These are phyloP conservation scores for Strix occidentalis DNA, from an alignment of 2,797 vertebrate species.

Conservation along the genomic window DNA sequence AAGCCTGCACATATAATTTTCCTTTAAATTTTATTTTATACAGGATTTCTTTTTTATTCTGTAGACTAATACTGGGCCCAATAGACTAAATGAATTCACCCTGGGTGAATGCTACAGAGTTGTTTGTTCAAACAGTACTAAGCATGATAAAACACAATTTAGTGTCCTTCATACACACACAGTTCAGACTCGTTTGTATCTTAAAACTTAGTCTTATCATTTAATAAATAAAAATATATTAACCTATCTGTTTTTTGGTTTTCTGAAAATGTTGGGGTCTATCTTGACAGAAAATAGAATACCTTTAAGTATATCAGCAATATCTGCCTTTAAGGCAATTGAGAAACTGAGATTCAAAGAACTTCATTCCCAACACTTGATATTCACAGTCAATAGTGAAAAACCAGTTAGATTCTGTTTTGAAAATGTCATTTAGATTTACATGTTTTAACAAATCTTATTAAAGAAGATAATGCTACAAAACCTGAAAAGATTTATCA, in stretches of 20 bases:
- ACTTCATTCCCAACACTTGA: not conserved
- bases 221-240: not conserved
- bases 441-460: not conserved
- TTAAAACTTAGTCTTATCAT: not conserved
- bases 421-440: not conserved
- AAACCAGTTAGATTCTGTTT: not conserved
- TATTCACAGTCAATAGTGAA: not conserved
- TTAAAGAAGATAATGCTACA: not conserved
- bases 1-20: not conserved
- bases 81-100: not conserved
- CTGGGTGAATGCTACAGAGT: not conserved
- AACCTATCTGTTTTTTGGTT: not conserved
- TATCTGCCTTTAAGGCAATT: not conserved
- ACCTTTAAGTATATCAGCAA: not conserved
- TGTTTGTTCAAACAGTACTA: not conserved
- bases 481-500: not conserved
- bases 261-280: not conserved
- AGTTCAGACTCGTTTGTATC: not conserved
- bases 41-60: not conserved
- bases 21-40: not conserved
- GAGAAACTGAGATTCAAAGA: not conserved
- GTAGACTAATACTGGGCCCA: not conserved
- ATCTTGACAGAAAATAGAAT: not conserved
- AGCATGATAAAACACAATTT: not conserved
- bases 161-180: not conserved